A percentile compares a stretch with the other conserved stretches of the same genome.
Conservation (phyloP, 2,113 vertebrate species). For the Mesitornis unicolor region DNA sequence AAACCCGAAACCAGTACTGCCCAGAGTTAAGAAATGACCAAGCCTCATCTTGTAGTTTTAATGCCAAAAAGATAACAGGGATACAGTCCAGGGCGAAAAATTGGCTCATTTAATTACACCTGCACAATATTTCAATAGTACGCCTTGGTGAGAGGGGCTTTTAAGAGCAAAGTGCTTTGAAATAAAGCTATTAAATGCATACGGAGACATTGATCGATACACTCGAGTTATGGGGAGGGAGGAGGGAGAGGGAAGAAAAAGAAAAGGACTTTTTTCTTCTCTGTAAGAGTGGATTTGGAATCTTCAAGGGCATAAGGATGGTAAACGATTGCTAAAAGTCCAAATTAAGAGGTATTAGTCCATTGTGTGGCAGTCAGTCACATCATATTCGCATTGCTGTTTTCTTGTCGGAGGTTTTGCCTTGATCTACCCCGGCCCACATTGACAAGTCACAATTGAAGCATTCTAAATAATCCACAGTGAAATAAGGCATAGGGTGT, state of each 20-base stretch:
- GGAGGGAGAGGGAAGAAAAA: neutral
- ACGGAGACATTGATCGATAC: constrained; percentile 60
- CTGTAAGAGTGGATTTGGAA: constrained; percentile 47
- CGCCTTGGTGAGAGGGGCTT: constrained; percentile 50
- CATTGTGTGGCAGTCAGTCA: constrained; percentile 57
- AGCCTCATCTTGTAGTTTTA: neutral
- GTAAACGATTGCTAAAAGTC: constrained; percentile 64
- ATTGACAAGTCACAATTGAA: constrained; percentile 63
- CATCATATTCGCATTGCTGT: constrained; percentile 58
- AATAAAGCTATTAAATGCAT: constrained; percentile 66
- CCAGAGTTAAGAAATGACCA: constrained; percentile 11
- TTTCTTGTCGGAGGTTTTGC: constrained; percentile 63
- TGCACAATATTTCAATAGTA: constrained; percentile 53
- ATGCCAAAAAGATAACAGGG: neutral
- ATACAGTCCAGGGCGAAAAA: constrained; percentile 2
- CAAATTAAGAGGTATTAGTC: constrained; percentile 69
- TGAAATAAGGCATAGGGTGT: constrained; percentile 65
- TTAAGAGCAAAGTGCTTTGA: constrained; percentile 71
- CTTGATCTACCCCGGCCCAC: constrained; percentile 60
- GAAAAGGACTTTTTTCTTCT: constrained; percentile 11
- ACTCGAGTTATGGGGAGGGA: neutral
- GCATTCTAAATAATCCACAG: constrained; percentile 61
- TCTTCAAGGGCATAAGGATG: constrained; percentile 48
- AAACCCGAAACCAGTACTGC: neutral
- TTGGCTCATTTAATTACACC: constrained; percentile 63